Conservation (phyloP, 2,797 vertebrate species). For the Echiichthys vipera region DNA sequence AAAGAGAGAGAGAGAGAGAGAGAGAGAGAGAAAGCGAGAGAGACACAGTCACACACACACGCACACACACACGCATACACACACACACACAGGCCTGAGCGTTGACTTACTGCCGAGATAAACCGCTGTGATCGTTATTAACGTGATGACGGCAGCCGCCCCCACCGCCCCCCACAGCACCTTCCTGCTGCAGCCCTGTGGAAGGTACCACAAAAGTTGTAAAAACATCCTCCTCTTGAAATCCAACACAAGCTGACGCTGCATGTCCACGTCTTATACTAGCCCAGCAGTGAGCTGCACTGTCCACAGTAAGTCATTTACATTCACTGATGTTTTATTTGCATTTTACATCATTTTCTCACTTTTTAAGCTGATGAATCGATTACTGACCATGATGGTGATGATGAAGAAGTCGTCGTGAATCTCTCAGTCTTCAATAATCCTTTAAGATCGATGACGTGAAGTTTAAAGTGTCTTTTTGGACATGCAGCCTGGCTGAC, state of each 20-base stretch:
- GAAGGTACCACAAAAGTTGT: slow-evolving; percentile 56
- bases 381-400: slow-evolving; percentile 85
- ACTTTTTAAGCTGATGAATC: neutral
- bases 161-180: slow-evolving; percentile 75
- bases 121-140: slow-evolving; percentile 82
- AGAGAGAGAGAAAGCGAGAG: too few relatives aligned
- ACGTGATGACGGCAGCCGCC: slow-evolving; percentile 81
- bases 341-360: neutral
- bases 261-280: neutral
- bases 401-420: slow-evolving; percentile 44
- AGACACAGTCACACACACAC: too few relatives aligned
- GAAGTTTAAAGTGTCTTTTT: slow-evolving; percentile 33
- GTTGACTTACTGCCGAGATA: slow-evolving; percentile 83
- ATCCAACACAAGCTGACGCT: neutral
- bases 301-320: neutral
- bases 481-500: slow-evolving; percentile 22
- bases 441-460: slow-evolving; percentile 56
- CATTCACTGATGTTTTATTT: neutral
- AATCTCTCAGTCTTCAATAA: slow-evolving; percentile 37
- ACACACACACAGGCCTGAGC: neutral
- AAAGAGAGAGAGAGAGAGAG: neutral
- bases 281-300: neutral
- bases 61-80: neutral
- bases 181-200: slow-evolving; percentile 81
- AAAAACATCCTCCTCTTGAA: slow-evolving; percentile 7